These are phyloP conservation scores for Osedax frankpressi DNA, from an alignment of 2,888 invertebrate genomes.

Conservation along the genomic window DNA sequence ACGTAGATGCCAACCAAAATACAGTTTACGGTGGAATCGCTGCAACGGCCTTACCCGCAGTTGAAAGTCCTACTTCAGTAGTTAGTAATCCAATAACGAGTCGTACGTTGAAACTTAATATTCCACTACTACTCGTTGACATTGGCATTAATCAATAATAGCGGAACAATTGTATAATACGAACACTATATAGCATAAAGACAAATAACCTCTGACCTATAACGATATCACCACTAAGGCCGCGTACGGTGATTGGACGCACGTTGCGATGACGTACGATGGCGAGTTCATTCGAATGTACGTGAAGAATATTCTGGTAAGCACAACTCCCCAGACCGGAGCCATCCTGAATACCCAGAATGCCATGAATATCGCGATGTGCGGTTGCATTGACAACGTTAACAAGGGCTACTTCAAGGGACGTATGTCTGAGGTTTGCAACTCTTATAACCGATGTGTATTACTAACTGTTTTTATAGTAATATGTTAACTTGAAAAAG, in stretches of 20 bases:
- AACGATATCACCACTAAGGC: no score
- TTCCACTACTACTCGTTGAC: no score
- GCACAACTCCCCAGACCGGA: not conserved
- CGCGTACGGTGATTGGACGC: not conserved
- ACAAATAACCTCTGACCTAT: no score
- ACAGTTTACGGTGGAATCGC: not conserved
- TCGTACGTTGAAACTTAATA: no score
- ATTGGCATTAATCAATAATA: no score
- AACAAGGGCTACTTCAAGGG: slow-evolving; percentile 1
- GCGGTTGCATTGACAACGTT: not conserved
- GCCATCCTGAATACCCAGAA: slow-evolving; percentile 2
- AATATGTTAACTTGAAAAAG: no score
- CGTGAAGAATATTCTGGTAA: not conserved
- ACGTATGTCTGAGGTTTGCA: slow-evolving; percentile 5
- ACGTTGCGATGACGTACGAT: not conserved
- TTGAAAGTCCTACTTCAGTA: no score
- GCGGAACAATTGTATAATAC: no score
- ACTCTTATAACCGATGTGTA: no score
- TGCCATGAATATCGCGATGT: not conserved
- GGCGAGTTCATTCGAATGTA: not conserved
- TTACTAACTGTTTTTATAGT: no score
- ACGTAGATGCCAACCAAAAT: not conserved
- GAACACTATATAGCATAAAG: no score
- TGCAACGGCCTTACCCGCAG: not conserved
- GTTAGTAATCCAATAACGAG: no score